phyloP scores from a whole-genome alignment of 2,888 invertebrate species.

The Trichogramma evanescens region DNA sequence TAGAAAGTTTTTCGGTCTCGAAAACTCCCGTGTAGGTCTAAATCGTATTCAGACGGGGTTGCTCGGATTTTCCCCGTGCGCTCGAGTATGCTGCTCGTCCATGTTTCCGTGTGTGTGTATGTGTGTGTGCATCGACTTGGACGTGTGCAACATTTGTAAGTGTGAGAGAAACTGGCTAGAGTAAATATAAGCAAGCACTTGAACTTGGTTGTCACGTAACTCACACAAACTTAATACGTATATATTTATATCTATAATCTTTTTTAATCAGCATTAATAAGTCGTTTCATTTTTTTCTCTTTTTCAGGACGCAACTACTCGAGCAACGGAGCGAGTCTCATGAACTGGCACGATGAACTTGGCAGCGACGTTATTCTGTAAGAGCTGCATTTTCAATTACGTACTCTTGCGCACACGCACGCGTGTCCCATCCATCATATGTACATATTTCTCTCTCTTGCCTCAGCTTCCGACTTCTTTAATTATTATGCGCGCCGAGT shows the following conservation, averaged over 20 bases:
- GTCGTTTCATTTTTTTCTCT: conserved; percentile 1
- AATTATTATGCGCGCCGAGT: too few species aligned
- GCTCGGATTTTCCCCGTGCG: neutral
- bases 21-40: conserved; percentile 4
- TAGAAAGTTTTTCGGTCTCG: conserved; percentile 12
- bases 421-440: too few species aligned
- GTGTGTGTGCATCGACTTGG: conserved; percentile 8
- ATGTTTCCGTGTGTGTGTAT: conserved; percentile 1
- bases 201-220: conserved; percentile 8
- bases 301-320: conserved; percentile 27
- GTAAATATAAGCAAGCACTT: too few species aligned
- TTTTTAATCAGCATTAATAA: neutral
- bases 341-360: conserved; percentile 39
- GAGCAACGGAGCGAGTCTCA: conserved; percentile 32
- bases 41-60: neutral
- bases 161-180: too few species aligned
- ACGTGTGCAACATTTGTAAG: too few species aligned
- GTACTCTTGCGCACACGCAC: too few species aligned
- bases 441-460: neutral
- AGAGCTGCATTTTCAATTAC: conserved; percentile 9
- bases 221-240: conserved; percentile 1
- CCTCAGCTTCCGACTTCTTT: too few species aligned
- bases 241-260: conserved; percentile 6
- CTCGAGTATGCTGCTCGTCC: neutral
- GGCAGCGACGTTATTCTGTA: conserved; percentile 26